A percentile compares a stretch with the other conserved stretches of the same genome.
phyloP scores from a whole-genome alignment of 2,888 invertebrate genomes.

The Caenorhabditis virilis region DNA sequence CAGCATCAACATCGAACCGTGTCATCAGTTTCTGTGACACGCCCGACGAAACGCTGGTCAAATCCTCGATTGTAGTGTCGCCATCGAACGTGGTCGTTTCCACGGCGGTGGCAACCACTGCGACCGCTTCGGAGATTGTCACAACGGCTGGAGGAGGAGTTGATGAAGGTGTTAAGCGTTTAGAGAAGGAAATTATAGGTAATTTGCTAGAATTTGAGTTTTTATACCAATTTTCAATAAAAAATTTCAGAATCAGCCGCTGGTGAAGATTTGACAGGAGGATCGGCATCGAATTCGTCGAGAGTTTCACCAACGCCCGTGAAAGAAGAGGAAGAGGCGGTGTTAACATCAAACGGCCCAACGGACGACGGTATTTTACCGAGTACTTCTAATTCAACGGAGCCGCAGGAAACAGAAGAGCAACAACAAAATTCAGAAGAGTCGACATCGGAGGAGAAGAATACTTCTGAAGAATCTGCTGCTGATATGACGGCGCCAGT shows the following conservation, averaged over 20 bases:
- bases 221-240: no score
- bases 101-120: conserved; percentile 1
- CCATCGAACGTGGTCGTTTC: conserved; percentile 8
- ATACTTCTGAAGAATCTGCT: neutral
- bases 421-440: neutral
- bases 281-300: neutral
- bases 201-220: no score
- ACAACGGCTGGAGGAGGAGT: neutral
- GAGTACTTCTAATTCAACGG: conserved; percentile 29
- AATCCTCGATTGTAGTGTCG: conserved; percentile 15
- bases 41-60: conserved; percentile 15
- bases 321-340: neutral
- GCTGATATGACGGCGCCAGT: conserved; percentile 20
- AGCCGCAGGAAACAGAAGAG: neutral
- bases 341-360: conserved; percentile 14
- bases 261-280: no score
- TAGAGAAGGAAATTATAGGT: no score
- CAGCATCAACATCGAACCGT: conserved; percentile 12
- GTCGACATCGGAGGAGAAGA: neutral
- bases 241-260: no score
- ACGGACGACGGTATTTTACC: conserved; percentile 30
- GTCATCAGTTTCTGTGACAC: conserved; percentile 3
- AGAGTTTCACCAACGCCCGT: neutral
- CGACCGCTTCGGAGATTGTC: conserved; percentile 11
- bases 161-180: no score